A percentile compares a stretch with the other conserved stretches of the same genome.
Evolutionary conservation across 2,888 invertebrate species (phyloP).

Genomic region (Synergus itoensis): DNA sequence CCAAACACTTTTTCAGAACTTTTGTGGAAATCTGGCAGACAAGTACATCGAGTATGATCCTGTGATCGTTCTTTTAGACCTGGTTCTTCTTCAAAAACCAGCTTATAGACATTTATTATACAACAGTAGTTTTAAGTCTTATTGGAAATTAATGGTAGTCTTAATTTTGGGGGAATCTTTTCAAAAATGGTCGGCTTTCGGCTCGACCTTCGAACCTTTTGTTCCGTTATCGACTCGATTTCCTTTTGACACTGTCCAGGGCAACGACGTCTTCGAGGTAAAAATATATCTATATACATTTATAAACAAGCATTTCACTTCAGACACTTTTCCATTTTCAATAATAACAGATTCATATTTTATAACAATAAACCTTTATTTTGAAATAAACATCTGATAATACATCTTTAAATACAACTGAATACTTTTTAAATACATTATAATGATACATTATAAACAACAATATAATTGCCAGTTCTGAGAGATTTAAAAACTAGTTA

Average conservation of each 20-base stretch:
- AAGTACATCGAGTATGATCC: conserved; percentile 95
- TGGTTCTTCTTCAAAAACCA: conserved; percentile 88
- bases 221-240: background rate
- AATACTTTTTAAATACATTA: conserved; percentile 38
- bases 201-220: conserved; percentile 42
- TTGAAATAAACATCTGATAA: conserved; percentile 11
- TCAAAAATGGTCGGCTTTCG: conserved; percentile 81
- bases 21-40: conserved; percentile 88
- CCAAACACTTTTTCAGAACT: conserved; percentile 80
- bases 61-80: conserved; percentile 92
- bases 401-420: conserved; percentile 10
- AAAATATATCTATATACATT: background rate
- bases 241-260: background rate
- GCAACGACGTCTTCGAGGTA: conserved; percentile 20
- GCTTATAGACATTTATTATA: conserved; percentile 92
- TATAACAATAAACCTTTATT: conserved; percentile 24
- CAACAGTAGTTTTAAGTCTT: conserved; percentile 87
- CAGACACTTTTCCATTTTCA: background rate
- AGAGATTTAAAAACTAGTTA: conserved; percentile 41
- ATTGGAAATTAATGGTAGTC: conserved; percentile 90
- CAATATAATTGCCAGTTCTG: background rate
- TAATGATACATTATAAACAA: background rate
- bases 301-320: too few relatives aligned
- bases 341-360: background rate
- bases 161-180: conserved; percentile 90